Conservation (phyloP, 2,888 invertebrate genomes). For the Drosophila peninsularis region DNA sequence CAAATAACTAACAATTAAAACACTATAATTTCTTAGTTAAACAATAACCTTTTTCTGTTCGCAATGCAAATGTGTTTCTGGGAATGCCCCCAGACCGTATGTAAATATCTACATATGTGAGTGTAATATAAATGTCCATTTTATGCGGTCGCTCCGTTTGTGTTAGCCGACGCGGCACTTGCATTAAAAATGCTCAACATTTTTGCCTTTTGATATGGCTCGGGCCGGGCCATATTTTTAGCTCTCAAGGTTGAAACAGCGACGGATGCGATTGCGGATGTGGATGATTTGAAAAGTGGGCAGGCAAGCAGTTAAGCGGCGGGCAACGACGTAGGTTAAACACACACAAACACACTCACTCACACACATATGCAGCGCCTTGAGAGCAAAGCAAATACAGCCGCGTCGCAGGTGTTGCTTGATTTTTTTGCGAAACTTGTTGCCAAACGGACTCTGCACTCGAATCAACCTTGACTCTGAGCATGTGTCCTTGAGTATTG, state of each 20-base stretch:
- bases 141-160: conserved; percentile 45
- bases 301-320: conserved; percentile 60
- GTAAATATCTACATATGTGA: conserved; percentile 17
- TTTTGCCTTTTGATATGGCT: conserved; percentile 69
- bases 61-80: conserved; percentile 1
- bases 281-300: conserved; percentile 77
- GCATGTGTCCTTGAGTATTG: conserved; percentile 58
- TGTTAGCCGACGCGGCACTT: conserved; percentile 45
- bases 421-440: conserved; percentile 60
- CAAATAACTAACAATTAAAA: not conserved
- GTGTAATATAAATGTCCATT: conserved; percentile 57
- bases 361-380: conserved; percentile 42
- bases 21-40: not conserved
- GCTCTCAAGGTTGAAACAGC: conserved; percentile 64
- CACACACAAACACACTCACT: conserved; percentile 25
- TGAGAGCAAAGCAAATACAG: conserved; percentile 54
- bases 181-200: conserved; percentile 64
- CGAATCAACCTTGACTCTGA: conserved; percentile 67
- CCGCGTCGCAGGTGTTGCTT: conserved; percentile 43
- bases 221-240: conserved; percentile 68
- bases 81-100: conserved; percentile 25
- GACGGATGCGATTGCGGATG: conserved; percentile 74
- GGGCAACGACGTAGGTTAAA: conserved; percentile 31
- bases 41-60: not conserved
- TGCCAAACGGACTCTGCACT: conserved; percentile 54